A percentile compares a stretch with the other conserved stretches of the same genome.
These are phyloP conservation scores for Porites divaricata DNA, from an alignment of 92 coral and sea anemone genomes.

Conservation along the genomic window DNA sequence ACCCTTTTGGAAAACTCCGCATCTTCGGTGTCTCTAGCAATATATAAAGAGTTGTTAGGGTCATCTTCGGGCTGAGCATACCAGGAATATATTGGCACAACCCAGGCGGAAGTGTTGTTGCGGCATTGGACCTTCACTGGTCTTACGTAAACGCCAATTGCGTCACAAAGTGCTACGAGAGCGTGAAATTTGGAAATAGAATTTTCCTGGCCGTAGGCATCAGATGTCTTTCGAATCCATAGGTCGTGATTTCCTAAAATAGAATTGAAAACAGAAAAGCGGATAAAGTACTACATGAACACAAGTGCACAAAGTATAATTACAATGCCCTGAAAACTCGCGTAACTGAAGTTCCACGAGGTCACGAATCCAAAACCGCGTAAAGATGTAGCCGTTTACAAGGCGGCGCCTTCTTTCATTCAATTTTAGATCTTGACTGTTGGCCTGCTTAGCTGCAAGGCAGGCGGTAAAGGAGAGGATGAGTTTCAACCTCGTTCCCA, in stretches of 20 bases:
- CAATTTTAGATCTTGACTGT: too few relatives aligned
- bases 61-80: slow-evolving; percentile 79
- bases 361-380: too few relatives aligned
- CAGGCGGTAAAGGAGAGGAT: too few relatives aligned
- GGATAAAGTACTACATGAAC: too few relatives aligned
- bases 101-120: slow-evolving; percentile 45
- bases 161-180: slow-evolving; percentile 60
- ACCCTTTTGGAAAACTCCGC: slow-evolving; percentile 60
- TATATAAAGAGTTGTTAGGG: slow-evolving; percentile 57
- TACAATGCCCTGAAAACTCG: too few relatives aligned
- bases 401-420: too few relatives aligned
- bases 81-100: slow-evolving; percentile 86
- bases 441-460: too few relatives aligned
- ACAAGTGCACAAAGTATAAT: too few relatives aligned
- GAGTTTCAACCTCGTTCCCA: too few relatives aligned
- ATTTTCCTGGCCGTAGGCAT: slow-evolving; percentile 26
- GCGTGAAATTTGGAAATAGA: slow-evolving; percentile 73
- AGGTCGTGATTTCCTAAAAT: slow-evolving; percentile 80
- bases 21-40: slow-evolving; percentile 62
- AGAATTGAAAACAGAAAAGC: background rate
- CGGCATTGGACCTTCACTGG: slow-evolving; percentile 64
- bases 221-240: slow-evolving; percentile 59
- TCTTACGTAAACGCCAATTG: slow-evolving; percentile 66
- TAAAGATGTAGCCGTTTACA: too few relatives aligned
- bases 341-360: too few relatives aligned